Evolutionary conservation across 1,140 invertebrate species (phyloP), one percentile per base, ranked within the genome.

Genomic region (Piezodorus guildinii): DNA sequence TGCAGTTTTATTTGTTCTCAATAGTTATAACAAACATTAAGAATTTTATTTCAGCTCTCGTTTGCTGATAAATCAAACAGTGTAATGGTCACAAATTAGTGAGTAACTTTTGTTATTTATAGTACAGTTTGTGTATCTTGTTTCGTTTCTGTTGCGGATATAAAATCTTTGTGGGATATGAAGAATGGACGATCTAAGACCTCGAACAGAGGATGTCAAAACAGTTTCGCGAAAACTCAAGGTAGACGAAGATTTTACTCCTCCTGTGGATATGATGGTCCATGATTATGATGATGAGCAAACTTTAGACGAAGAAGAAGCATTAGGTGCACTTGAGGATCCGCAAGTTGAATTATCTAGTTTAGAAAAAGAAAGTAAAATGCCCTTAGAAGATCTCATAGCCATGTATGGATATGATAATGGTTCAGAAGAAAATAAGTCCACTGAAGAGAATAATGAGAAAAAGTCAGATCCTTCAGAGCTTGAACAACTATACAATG

Each of bases 241-340:
- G 6, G 52, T 56, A 23, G 76, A 77, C 73, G 77, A 80, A 68
- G 84, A 86, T 68, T 85, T 87, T 78, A 84, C 84, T 72, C 83
- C 85, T 45, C 77, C 80, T 43, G 82, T 82, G 52, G 92, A 95
- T 76, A 92, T 96, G 90, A 85, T 96, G 79, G 85, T 96, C 64
- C 90, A 96, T 84, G 93, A 96, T 77, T 96, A 92, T 79, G 94
- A 96, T 77, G 94, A 96, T 78, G 94, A 97, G 74, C 81, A 88
- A 72, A 97, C 94, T 54, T 73, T 96, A 71, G 94, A 96, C 74
- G 94, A 96, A 79, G 94, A 96, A 80, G 94, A 97, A 81, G 91
- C 90, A 39, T 77, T 96, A 73, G 91, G 91, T 72, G 87, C 87
- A 67, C 82, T 85, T 69, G 90, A 91, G 76, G 90, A 91, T 75